Base-by-base conservation (phyloP, 2,888 invertebrate species). In the Eumacrocentrus americanus region DNA sequence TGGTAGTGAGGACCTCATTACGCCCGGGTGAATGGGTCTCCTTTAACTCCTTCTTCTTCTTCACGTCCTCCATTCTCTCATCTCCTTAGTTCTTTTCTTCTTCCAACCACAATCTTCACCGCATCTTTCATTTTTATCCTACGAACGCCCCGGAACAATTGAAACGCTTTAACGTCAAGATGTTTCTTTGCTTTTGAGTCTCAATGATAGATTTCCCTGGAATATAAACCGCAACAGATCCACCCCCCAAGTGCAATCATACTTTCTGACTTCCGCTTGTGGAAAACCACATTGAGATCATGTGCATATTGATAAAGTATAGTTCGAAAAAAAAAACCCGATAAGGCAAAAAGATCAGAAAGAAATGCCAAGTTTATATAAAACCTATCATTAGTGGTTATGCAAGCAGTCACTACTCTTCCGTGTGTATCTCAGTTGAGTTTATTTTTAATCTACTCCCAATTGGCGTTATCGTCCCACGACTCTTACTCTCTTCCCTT, bases 1-100 rank as follows among this genome's bases (percentile, higher is more conserved):
- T 76, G 76, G 72, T 34, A 54, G 54, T 75, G 78, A 76, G 76
- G 78, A 78, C 78, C 78, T 78, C 75, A 77, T 78, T 78, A 78
- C 74, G 68, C 61, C 67, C 73, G 5, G 72, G 72, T 78, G 73
- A 76, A 78, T 78, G 78, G 78, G 38, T 51, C 62, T 62, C 57
- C 51, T 29, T 18, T 14, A 37, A 25, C 37, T 38, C 38, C 20
- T 58, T 62, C 50, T 51, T 58, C 16, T 61, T 59, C 57, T 42
- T 46, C 34, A 14, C 18, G n/a, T 23, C 46, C 48, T 40, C 20
- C 12, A 12, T 29, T 37, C 47, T n/a, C 20, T 56, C 54, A 29
- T 56, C 47, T 18, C 48, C 16, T 18, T 50, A 38, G 14, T 34
- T 58, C 46, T 34, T 44, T 57, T 42, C 34, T 56, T 50, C 38